Evolutionary conservation across 2,797 vertebrate species (phyloP).

Genomic region (Salmo trutta): DNA sequence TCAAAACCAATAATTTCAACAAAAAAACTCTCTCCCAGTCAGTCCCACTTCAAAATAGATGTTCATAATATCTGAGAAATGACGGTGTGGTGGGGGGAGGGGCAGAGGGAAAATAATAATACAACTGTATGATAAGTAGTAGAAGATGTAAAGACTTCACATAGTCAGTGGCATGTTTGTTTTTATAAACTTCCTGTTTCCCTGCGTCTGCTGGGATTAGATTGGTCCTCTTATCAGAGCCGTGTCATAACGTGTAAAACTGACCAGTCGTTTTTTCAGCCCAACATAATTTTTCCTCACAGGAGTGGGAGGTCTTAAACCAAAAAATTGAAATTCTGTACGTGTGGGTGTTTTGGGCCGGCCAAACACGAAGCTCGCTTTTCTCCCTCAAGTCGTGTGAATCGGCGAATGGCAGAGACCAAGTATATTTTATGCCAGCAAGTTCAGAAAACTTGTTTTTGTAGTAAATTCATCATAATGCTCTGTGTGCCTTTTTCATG

Average conservation of each 20-base stretch:
- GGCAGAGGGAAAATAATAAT: constrained; percentile 23
- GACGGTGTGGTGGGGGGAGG: background rate
- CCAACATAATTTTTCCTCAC: constrained; percentile 26
- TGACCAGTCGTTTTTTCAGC: constrained; percentile 25
- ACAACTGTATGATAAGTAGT: constrained; percentile 37
- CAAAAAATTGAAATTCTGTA: constrained; percentile 50
- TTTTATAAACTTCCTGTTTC: constrained; percentile 22
- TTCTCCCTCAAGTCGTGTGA: constrained; percentile 40
- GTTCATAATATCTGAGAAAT: constrained; percentile 36
- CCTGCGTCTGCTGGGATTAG: constrained; percentile 34
- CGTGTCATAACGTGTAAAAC: constrained; percentile 48
- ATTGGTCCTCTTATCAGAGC: constrained; percentile 39
- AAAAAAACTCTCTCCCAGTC: constrained; percentile 17
- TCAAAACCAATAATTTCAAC: constrained; percentile 25
- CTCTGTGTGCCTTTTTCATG: constrained; percentile 33
- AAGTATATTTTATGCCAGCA: constrained; percentile 65
- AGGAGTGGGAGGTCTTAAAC: constrained; percentile 45
- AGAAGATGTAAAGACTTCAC: constrained; percentile 38
- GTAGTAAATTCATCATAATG: constrained; percentile 68
- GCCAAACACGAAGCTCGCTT: constrained; percentile 23
- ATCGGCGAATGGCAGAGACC: constrained; percentile 44
- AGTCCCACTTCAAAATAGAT: constrained; percentile 17
- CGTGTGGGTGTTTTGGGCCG: constrained; percentile 30
- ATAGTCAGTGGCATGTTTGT: constrained; percentile 13
- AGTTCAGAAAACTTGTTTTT: constrained; percentile 66